Evolutionary conservation across 2,113 vertebrate species (phyloP).

Genomic region (Macheiramphus alcinus): DNA sequence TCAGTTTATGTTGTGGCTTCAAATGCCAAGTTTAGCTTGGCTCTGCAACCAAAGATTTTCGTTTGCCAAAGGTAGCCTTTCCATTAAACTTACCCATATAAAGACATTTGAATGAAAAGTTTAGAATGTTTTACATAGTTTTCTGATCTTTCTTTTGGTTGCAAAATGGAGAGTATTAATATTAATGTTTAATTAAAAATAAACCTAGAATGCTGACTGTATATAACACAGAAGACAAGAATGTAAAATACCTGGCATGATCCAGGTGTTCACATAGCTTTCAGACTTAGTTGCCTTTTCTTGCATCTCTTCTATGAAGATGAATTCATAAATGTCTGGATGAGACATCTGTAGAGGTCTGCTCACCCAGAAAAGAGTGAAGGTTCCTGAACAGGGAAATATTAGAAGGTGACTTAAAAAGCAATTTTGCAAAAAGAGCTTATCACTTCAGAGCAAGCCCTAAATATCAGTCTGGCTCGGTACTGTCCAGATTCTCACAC

Average conservation of each 20-base stretch:
- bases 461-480: neutral
- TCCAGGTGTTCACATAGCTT: neutral
- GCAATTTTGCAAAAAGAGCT: neutral
- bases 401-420: neutral
- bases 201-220: neutral
- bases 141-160: neutral
- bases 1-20: slow-evolving; percentile 15
- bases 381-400: neutral
- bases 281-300: neutral
- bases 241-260: neutral
- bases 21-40: slow-evolving; percentile 43
- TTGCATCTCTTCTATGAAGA: neutral
- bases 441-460: neutral
- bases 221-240: neutral
- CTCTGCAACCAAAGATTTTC: slow-evolving; percentile 3
- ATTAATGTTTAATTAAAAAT: neutral
- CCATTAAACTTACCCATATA: slow-evolving; percentile 12
- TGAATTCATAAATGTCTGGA: neutral
- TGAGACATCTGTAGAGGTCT: neutral
- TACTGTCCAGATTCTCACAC: neutral
- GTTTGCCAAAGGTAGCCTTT: slow-evolving; percentile 37
- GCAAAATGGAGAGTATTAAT: neutral
- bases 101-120: slow-evolving; percentile 10
- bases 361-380: neutral
- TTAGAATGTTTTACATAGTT: slow-evolving; percentile 10